A percentile compares a stretch with the other conserved stretches of the same genome.
Evolutionary conservation across 2,113 vertebrate genomes (phyloP).

Genomic region (Setophaga coronata): DNA sequence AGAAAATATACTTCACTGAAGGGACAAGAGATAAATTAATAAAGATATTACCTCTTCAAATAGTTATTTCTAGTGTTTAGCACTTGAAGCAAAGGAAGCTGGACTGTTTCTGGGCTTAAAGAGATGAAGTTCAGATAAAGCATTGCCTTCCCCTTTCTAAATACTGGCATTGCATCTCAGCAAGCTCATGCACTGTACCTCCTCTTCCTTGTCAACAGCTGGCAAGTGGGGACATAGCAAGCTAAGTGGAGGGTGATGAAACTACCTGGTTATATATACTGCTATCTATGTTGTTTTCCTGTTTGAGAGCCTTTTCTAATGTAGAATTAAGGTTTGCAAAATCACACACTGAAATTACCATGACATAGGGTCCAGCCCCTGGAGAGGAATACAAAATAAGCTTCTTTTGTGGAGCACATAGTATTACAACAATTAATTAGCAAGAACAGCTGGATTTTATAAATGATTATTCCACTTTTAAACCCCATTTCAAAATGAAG

Average conservation of each 20-base stretch:
- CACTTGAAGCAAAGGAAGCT: background rate
- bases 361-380: rapidly evolving
- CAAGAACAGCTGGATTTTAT: background rate
- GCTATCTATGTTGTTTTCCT: background rate
- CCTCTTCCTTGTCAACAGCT: background rate
- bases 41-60: background rate
- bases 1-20: background rate
- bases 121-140: background rate
- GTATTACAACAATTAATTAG: background rate
- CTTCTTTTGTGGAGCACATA: background rate
- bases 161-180: background rate
- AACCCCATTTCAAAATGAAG: background rate
- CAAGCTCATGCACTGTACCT: background rate
- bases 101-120: background rate
- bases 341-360: background rate
- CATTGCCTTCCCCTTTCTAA: background rate
- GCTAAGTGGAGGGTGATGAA: background rate
- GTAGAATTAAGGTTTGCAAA: background rate
- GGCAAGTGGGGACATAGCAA: background rate
- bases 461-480: background rate
- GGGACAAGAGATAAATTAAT: background rate
- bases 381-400: background rate
- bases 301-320: background rate
- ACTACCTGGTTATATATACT: background rate
- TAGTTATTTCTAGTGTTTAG: background rate